These are phyloP conservation scores for Pelobates cultripes DNA, from an alignment of 2,797 vertebrate species.

Conservation along the genomic window DNA sequence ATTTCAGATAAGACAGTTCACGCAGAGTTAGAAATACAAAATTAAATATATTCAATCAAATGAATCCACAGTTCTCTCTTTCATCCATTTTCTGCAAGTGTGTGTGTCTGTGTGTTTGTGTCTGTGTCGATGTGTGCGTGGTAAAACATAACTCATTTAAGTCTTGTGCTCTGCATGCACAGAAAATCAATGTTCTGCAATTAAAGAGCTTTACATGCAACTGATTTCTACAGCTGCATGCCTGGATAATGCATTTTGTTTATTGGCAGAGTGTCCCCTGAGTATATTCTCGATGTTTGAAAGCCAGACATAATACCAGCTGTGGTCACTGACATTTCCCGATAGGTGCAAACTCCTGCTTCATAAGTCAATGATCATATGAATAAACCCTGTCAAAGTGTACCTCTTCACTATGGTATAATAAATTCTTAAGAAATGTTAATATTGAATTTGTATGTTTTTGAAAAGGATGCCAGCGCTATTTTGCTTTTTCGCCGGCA, in stretches of 20 bases:
- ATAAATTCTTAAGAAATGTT: background rate
- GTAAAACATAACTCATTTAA: background rate
- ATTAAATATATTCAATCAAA: too few relatives aligned
- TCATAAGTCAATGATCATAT: conserved; percentile 11
- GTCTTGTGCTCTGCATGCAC: background rate
- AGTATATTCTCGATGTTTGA: background rate
- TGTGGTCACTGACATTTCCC: conserved; percentile 29
- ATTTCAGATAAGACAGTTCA: too few relatives aligned
- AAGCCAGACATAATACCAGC: conserved; percentile 22
- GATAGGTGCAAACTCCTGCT: conserved; percentile 4
- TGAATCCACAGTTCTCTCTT: too few relatives aligned
- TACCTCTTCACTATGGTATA: background rate
- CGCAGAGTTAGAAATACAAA: too few relatives aligned
- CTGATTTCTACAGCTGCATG: background rate
- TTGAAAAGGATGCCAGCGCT: too few relatives aligned
- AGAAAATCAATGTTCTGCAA: background rate
- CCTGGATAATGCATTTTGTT: conserved; percentile 18
- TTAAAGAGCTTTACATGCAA: background rate
- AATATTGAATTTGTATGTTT: background rate
- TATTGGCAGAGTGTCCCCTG: conserved; percentile 17
- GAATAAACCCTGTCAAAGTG: background rate
- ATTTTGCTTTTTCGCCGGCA: too few relatives aligned
- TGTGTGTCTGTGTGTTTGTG: too few relatives aligned
- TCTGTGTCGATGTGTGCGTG: too few relatives aligned
- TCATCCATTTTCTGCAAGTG: too few relatives aligned